Evolutionary conservation across 2,113 vertebrate genomes (phyloP).

Genomic region (Tamias sibiricus): DNA sequence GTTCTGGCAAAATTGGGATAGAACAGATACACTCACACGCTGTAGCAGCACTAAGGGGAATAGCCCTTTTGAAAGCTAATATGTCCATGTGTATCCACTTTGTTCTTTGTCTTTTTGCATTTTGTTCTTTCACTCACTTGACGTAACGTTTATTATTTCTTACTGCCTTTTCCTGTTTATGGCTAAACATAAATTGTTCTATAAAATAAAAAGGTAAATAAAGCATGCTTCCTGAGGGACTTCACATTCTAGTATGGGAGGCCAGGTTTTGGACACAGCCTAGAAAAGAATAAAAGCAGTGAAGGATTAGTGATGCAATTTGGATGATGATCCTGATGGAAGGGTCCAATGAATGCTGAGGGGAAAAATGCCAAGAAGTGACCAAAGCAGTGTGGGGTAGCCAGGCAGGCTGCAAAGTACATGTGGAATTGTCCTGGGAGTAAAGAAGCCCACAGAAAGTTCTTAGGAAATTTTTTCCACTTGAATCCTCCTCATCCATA

Average conservation of each 20-base stretch:
- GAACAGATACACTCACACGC: neutral
- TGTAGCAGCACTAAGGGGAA: neutral
- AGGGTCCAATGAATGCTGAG: neutral
- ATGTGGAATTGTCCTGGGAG: neutral
- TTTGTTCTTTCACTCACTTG: neutral
- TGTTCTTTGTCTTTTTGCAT: neutral
- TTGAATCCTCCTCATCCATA: neutral
- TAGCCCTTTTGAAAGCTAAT: neutral
- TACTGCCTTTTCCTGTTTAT: neutral
- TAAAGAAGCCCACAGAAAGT: neutral
- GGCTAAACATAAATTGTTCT: neutral
- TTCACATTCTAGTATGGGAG: neutral
- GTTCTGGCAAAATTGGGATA: neutral
- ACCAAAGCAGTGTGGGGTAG: neutral
- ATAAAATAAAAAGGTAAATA: neutral
- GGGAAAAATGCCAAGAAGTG: too few relatives aligned
- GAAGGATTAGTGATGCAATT: neutral
- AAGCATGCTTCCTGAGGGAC: too few relatives aligned
- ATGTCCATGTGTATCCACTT: neutral
- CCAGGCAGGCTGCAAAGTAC: neutral
- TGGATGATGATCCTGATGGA: too few relatives aligned
- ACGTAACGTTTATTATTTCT: neutral
- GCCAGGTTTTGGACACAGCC: neutral
- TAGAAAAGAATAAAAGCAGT: neutral
- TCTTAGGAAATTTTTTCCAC: neutral